Evolutionary conservation across 1,140 invertebrate genomes (phyloP), one percentile per base, ranked within the genome.

Genomic region (Cydia amplana): DNA sequence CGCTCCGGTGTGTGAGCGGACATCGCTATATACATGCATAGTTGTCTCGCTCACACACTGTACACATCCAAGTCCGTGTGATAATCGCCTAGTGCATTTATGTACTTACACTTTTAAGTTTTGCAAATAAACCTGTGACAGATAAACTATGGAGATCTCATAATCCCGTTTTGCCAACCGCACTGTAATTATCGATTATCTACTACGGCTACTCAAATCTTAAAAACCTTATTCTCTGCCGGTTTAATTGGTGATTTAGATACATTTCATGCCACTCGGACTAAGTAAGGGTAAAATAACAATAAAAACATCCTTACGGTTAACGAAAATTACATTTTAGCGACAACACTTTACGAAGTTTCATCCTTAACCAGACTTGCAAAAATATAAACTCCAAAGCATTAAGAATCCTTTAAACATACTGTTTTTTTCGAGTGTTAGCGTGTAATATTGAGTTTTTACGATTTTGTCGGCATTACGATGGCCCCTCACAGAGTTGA

Each of bases 401-500:
- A 36, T 9, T 70, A 14, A 40, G 28, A 43, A 40, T 40, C 65
- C 65, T 43, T 51, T 51, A 32, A 67, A 67, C 64, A 7, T 28
- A 20, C 10, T 67, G 64, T 67, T 25, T 14, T 64, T 67, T 67
- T 67, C 9, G 64, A 67, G 28, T 67, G 25, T 67, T 32, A 67
- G 25, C 28, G 64, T 36, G 65, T 40, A 70, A 81, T 78, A 81
- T 75, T 75, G 70, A 83, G 79, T 78, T 82, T 86, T 87, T 87
- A 85, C 75, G 84, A 80, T 73, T 81, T 79, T 82, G 84, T 84
- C 75, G 73, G 83, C 75, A 78, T 77, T 78, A 74, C 75, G 75
- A 89, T 88, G 83, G 83, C 78, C 83, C 85, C 76, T 83, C 84
- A 72, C 86, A 81, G 87, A 83, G 86, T 84, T 78, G 65, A 82